Evolutionary conservation across 2,797 vertebrate genomes (phyloP), one percentile per base, ranked within the genome.

Genomic region (Streptopelia turtur): DNA sequence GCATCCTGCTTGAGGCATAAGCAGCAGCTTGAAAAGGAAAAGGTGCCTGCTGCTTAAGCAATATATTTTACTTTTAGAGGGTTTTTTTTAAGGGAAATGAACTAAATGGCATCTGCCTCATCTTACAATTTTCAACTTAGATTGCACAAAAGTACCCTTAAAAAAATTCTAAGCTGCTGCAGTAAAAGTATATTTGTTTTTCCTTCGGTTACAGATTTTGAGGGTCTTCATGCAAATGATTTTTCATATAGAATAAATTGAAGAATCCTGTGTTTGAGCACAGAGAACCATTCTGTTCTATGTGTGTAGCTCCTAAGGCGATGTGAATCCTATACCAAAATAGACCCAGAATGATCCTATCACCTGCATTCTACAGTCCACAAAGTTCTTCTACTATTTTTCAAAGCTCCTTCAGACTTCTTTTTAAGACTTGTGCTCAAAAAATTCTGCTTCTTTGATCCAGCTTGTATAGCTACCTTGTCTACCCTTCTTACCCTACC

Each of bases 31-130:
- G 74, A 77, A 72, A 76, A 70, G 68, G 80, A 88, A 84, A 93
- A 94, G 89, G 81, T 96, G 31, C 83, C 96, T 97, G 87, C 91
- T 94, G 94, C 87, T 91, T 94, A 88, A 70, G 83, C 39, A 90
- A 70, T 87, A 92, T 88, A 91, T 94, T 97, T 96, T 96, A 93
- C 84, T 96, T 97, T 96, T 95, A 97, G 87, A 45, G 64, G 71
- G 1, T 68, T 81, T 87, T 53, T 95, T 96, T 96, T 83, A 92
- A 94, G 77, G 35, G 75, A 95, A 96, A 95, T 30, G 24, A 97
- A 89, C 87, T 83, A 87, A 96, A 91, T 83, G 94, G 60, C 96
- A 96, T 93, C 95, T 96, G 94, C 87, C 80, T 96, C 75, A 87
- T 93, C 78, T 89, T 96, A 95, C 25, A 83, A 77, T 95, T 92